Evolutionary conservation across 2,888 invertebrate species (phyloP), one percentile per base, ranked within the genome.

Genomic region (Sycophila texana): DNA sequence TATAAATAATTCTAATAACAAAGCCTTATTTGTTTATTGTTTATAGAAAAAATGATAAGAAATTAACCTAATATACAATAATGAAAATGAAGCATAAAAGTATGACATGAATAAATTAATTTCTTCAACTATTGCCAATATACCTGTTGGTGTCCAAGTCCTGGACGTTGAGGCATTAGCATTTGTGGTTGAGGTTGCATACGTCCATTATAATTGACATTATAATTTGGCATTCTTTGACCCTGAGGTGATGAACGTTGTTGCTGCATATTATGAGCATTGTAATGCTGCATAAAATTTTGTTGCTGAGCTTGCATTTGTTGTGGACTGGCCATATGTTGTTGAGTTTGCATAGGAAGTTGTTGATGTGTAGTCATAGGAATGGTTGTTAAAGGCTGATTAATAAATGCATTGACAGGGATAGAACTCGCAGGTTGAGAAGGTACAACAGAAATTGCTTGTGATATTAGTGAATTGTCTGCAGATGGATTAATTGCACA

Each of bases 241-340:
- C 84, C 83, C 58, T 89, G 90, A 7, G 89, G 88, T 4, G 90
- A 89, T 30, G 89, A 86, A 51, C 88, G 85, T 47, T 87, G 87
- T n/a, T 88, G 88, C n/a, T 88, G 88, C 84, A 89, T 83, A 82
- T 86, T 77, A 82, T 88, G 88, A 82, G 89, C 82, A 82, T 87
- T 76, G 83, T 92, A 92, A 86, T 90, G 90, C 83, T 88, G 91
- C 85, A 88, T 89, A 86, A 88, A 91, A 89, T 85, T 91, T 79
- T 82, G 91, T 83, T 89, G 85, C 78, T 90, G 91, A 79, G 90
- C 87, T 81, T 89, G 89, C 80, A 83, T 82, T 60, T 82, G 83
- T 72, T 82, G 83, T 55, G 84, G 84, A 88, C 60, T 74, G 1
- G 87, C 82, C 88, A 89, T 83, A 86, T 89, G 85, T 89, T 90